A percentile compares a stretch with the other conserved stretches of the same genome.
These are phyloP conservation scores for Hirtodrosophila confusa DNA, from an alignment of 2,888 invertebrate species.

Conservation along the genomic window DNA sequence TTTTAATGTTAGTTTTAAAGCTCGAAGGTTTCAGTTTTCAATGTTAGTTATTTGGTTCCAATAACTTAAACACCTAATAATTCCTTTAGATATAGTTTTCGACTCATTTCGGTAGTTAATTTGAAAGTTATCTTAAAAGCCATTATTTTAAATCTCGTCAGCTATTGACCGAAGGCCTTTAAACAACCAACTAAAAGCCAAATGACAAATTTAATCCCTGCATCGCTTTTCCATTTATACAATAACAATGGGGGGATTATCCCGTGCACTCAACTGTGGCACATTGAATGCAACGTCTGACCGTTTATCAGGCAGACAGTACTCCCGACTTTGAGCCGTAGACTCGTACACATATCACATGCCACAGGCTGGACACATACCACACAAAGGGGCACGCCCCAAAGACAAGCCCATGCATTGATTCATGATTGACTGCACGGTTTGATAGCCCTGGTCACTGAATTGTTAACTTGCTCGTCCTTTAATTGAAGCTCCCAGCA, in stretches of 20 bases:
- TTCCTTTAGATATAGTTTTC: no score
- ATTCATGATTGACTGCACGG: conserved; percentile 55
- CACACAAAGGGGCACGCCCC: conserved; percentile 26
- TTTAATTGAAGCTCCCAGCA: conserved; percentile 49
- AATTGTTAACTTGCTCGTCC: conserved; percentile 6
- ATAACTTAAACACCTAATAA: no score
- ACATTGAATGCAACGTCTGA: conserved; percentile 35
- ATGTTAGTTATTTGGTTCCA: no score
- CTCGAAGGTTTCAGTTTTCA: no score
- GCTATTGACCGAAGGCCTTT: conserved; percentile 6
- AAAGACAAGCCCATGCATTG: conserved; percentile 25
- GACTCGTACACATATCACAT: conserved; percentile 37
- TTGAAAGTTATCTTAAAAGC: background rate
- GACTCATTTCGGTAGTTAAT: background rate
- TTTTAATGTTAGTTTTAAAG: no score
- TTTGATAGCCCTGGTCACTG: conserved; percentile 23
- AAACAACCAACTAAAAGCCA: conserved; percentile 18
- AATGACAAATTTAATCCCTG: conserved; percentile 32
- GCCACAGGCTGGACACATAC: conserved; percentile 33
- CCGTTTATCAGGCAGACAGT: conserved; percentile 54
- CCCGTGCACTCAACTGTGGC: conserved; percentile 38
- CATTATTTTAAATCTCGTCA: conserved; percentile 17
- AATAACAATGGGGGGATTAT: conserved; percentile 43
- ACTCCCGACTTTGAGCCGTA: background rate
- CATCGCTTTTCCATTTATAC: background rate